These are phyloP conservation scores for Neopelma chrysocephalum DNA, from an alignment of 2,797 vertebrate species.

Conservation along the genomic window DNA sequence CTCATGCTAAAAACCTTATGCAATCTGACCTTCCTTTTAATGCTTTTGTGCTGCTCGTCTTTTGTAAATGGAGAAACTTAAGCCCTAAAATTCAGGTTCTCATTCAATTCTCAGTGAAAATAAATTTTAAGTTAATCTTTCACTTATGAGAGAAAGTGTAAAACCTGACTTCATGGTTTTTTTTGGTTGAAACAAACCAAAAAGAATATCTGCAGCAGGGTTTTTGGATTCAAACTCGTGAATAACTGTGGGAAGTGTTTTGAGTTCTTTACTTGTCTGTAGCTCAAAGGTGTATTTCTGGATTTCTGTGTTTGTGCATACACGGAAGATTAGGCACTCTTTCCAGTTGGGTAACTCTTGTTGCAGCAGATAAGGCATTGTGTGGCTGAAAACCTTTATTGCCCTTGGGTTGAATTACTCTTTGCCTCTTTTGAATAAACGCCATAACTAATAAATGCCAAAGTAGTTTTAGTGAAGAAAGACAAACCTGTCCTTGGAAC, in stretches of 20 bases:
- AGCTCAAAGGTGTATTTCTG: not conserved
- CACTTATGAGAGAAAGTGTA: not conserved
- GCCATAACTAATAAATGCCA: not conserved
- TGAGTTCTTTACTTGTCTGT: not conserved
- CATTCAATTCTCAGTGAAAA: not conserved
- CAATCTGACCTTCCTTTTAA: not conserved
- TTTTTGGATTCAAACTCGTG: not conserved
- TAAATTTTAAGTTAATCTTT: not conserved
- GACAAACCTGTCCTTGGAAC: not conserved
- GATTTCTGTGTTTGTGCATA: not conserved
- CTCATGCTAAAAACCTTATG: not conserved
- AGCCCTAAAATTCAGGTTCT: not conserved
- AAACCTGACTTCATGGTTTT: not conserved
- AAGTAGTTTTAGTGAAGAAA: not conserved
- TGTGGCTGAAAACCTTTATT: not conserved
- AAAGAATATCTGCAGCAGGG: not conserved
- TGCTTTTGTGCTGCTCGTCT: not conserved
- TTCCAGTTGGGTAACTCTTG: not conserved
- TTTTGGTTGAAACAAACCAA: not conserved
- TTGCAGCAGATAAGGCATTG: not conserved
- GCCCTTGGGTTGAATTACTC: not conserved
- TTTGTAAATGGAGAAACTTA: not conserved
- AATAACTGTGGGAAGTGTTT: not conserved
- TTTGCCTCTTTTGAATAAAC: not conserved
- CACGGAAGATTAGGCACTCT: not conserved